Conservation (phyloP, 2,113 vertebrate species). For the Nothocercus julius region DNA sequence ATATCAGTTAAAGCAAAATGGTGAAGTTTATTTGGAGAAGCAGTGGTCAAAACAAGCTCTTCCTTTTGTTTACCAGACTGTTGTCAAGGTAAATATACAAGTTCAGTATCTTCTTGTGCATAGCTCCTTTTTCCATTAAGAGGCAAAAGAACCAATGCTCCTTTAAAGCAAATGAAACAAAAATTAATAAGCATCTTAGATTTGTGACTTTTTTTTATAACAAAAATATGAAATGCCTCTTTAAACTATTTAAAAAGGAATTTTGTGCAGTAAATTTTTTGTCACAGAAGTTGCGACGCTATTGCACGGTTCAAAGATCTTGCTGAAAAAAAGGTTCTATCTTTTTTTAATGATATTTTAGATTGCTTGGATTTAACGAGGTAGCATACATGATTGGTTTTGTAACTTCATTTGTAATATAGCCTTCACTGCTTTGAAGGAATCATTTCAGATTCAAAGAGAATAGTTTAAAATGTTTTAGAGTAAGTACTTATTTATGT, state of each 20-base stretch:
- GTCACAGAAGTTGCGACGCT: background rate
- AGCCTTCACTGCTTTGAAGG: background rate
- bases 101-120: background rate
- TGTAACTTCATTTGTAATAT: background rate
- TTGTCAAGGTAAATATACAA: conserved; percentile 86
- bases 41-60: conserved; percentile 96
- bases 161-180: background rate
- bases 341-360: background rate
- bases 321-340: background rate
- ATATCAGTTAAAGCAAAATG: conserved; percentile 88
- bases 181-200: background rate
- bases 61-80: conserved; percentile 90
- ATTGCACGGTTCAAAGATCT: background rate
- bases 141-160: background rate
- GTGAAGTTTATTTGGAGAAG: conserved; percentile 91
- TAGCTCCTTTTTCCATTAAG: background rate
- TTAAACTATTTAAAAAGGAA: background rate
- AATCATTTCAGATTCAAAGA: background rate
- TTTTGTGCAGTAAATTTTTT: background rate
- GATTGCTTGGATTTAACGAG: background rate
- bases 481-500: background rate
- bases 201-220: background rate
- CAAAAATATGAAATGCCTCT: background rate
- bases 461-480: background rate
- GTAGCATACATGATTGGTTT: background rate